Conservation (phyloP, 2,797 vertebrate genomes). For the Oreortyx pictus region DNA sequence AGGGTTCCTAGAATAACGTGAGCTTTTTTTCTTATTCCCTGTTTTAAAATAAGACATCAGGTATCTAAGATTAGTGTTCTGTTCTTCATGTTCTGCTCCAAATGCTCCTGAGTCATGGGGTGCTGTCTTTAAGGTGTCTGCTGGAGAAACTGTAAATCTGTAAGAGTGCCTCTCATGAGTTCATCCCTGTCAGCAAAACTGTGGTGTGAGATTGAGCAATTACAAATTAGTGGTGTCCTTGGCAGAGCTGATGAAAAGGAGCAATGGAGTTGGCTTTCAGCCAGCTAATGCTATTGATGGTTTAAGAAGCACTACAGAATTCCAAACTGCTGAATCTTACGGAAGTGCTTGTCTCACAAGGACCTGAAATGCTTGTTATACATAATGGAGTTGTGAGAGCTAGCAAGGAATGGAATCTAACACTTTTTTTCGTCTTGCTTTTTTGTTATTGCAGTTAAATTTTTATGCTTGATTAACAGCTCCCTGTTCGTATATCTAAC, state of each 20-base stretch:
- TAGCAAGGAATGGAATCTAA: background rate
- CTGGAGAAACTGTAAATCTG: background rate
- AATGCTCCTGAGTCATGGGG: background rate
- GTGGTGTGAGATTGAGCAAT: background rate
- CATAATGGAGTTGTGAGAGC: background rate
- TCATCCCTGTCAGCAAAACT: background rate
- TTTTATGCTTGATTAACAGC: background rate
- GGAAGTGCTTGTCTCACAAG: background rate
- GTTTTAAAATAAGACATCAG: too few relatives aligned
- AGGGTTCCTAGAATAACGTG: background rate
- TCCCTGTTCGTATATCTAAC: background rate
- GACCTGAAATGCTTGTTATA: background rate
- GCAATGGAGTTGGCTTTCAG: background rate
- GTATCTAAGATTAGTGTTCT: background rate
- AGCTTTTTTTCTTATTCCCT: too few relatives aligned
- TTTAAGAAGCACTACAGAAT: background rate
- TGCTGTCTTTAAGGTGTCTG: background rate
- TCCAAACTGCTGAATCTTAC: background rate
- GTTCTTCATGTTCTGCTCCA: too few relatives aligned
- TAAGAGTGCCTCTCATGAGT: background rate
- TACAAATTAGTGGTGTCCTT: background rate
- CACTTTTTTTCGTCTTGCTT: background rate
- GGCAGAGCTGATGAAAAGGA: background rate
- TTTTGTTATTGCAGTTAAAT: background rate
- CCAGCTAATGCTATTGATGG: background rate